A percentile compares a stretch with the other conserved stretches of the same genome.
Evolutionary conservation across 2,113 vertebrate species (phyloP).

Genomic region (Fulica atra): DNA sequence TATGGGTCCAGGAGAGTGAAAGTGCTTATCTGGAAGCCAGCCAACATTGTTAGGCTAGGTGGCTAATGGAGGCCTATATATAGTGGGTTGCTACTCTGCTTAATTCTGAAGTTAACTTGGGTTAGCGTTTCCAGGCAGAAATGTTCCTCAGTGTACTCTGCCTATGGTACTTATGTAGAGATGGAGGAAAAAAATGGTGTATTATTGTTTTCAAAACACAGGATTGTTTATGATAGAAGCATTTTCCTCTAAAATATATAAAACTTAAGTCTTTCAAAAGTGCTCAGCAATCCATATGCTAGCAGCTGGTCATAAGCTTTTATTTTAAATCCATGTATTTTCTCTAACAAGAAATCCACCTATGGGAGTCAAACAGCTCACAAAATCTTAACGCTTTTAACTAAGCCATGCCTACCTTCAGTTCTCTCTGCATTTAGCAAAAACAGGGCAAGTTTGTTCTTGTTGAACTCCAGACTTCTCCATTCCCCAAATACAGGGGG

Average conservation of each 20-base stretch:
- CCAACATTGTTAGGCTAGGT: neutral
- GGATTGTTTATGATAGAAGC: neutral
- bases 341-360: neutral
- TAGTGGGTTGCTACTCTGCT: neutral
- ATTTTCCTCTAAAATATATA: neutral
- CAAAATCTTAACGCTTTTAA: neutral
- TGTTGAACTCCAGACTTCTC: neutral
- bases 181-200: neutral
- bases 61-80: neutral
- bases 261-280: neutral
- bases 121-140: neutral
- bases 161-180: neutral
- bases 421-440: neutral
- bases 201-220: neutral
- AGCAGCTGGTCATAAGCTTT: neutral
- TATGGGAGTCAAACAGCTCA: neutral
- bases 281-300: neutral
- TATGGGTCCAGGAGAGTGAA: neutral
- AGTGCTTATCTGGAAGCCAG: constrained; percentile 35
- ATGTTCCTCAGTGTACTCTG: neutral
- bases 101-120: neutral
- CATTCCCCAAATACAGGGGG: neutral
- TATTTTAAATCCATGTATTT: neutral
- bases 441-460: neutral
- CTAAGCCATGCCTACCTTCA: neutral